Base-by-base conservation (phyloP, 1,140 invertebrate species). In the Drosophila teissieri region DNA sequence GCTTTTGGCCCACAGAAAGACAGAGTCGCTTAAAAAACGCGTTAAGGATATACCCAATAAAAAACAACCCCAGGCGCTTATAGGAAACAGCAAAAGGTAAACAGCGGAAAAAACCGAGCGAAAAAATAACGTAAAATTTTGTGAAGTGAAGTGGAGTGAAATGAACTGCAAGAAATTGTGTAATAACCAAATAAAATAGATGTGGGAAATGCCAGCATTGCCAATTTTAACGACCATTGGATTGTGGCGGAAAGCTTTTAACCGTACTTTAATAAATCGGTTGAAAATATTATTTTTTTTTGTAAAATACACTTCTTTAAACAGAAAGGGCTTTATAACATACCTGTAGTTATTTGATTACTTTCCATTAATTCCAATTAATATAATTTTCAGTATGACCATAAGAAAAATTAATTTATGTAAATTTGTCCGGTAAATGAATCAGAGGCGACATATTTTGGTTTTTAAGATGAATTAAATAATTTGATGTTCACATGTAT, bases 31-130 rank as follows among this genome's bases (percentile, higher is more conserved):
- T 62, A 54, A 55, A 49, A 72, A 68, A 39, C 75, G 48, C 79
- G 44, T 46, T 51, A 76, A 89, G 84, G 84, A 89, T 90, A 65
- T 44, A 53, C 51, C 37, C 48, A 58, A 5, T 61, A 45, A 40
- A 64, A 49, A 69, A 56, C 56, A 45, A 45, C 62, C 54, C 49
- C 77, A 90, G 69, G 80, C 52, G 34, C 52, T 74, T 80, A 89
- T 84, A 89, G 84, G 84, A 89, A 89, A 69, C 85, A 84, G 39
- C 49, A 61, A 78, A 84, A 89, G 84, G 84, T 89, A 89, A 80
- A 72, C 54, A 46, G 39, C 53, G 60, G 58, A 57, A 70, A 46
- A 36, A 39, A 22, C 39, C 49, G 48, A 14, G 3, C 37, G 4
- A 65, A 63, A 67, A 54, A 40, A 49, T 22, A 64, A 52, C 6